These are phyloP conservation scores for Patiria miniata DNA, from an alignment of 35 echinoderm and acorn worm genomes.

Conservation along the genomic window DNA sequence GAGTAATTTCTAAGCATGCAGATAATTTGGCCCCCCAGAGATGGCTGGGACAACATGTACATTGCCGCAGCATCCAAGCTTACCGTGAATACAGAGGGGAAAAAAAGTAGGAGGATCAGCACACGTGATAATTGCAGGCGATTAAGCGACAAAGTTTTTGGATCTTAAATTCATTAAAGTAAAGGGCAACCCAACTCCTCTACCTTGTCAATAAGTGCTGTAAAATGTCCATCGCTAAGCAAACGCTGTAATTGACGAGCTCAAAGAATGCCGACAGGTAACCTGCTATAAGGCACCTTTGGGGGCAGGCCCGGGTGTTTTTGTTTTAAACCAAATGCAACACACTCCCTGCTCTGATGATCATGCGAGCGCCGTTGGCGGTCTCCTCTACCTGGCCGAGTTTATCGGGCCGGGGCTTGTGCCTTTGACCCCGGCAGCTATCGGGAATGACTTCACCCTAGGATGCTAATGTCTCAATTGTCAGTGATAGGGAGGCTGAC, in stretches of 20 bases:
- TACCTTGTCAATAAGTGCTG: neutral
- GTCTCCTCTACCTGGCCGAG: constrained; percentile 20
- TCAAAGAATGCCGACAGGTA: neutral
- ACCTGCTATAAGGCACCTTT: neutral
- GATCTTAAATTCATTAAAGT: too few relatives aligned
- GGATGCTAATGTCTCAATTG: constrained; percentile 31
- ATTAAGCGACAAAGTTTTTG: too few relatives aligned
- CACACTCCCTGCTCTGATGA: neutral
- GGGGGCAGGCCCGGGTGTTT: neutral
- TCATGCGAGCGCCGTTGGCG: constrained; percentile 5
- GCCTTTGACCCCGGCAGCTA: constrained; percentile 19
- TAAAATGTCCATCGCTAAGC: neutral
- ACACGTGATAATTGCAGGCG: too few relatives aligned
- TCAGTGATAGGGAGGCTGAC: constrained; percentile 24
- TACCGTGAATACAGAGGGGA: neutral
- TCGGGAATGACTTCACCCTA: constrained; percentile 20
- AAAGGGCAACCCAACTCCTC: too few relatives aligned
- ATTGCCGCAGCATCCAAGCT: neutral
- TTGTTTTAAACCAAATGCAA: constrained; percentile 11
- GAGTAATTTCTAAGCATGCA: constrained; percentile 35
- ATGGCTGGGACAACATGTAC: neutral
- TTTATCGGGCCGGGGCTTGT: neutral
- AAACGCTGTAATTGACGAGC: constrained; percentile 6
- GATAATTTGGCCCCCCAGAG: constrained; percentile 51
- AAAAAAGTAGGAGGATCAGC: neutral